Evolutionary conservation across 2,888 invertebrate species (phyloP).

Genomic region (Andrena flavipes): DNA sequence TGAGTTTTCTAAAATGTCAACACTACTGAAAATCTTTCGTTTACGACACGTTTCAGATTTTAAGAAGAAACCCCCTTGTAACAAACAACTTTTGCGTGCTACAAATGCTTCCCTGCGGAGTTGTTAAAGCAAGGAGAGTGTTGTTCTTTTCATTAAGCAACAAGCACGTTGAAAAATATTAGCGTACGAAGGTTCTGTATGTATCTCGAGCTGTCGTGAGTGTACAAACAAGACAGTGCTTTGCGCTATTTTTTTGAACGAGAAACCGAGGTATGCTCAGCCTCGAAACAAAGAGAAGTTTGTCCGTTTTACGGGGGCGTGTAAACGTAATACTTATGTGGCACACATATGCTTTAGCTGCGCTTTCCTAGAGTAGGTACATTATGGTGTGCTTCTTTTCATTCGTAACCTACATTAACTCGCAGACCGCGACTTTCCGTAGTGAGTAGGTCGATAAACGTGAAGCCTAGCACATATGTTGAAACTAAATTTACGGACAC

Average conservation of each 20-base stretch:
- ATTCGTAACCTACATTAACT: constrained; percentile 76
- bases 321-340: constrained; percentile 62
- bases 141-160: constrained; percentile 4
- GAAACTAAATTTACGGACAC: constrained; percentile 65
- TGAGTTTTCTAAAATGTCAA: constrained; percentile 3
- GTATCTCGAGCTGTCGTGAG: constrained; percentile 13
- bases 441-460: constrained; percentile 75
- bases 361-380: constrained; percentile 54
- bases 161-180: constrained; percentile 38
- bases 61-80: neutral
- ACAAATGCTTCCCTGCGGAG: neutral
- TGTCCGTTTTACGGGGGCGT: constrained; percentile 58
- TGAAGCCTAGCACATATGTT: constrained; percentile 67
- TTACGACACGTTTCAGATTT: neutral
- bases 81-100: constrained; percentile 13
- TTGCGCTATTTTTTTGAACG: constrained; percentile 33
- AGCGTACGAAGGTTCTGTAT: constrained; percentile 4
- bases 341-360: constrained; percentile 47
- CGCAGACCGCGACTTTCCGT: constrained; percentile 55
- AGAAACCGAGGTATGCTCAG: constrained; percentile 37
- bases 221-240: constrained; percentile 43
- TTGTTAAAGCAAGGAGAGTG: neutral
- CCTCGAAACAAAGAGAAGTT: constrained; percentile 65
- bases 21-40: neutral
- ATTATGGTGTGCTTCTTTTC: constrained; percentile 63